Evolutionary conservation across 1,140 invertebrate species (phyloP), one percentile per base, ranked within the genome.

Genomic region (Tetramorium parvispinum): DNA sequence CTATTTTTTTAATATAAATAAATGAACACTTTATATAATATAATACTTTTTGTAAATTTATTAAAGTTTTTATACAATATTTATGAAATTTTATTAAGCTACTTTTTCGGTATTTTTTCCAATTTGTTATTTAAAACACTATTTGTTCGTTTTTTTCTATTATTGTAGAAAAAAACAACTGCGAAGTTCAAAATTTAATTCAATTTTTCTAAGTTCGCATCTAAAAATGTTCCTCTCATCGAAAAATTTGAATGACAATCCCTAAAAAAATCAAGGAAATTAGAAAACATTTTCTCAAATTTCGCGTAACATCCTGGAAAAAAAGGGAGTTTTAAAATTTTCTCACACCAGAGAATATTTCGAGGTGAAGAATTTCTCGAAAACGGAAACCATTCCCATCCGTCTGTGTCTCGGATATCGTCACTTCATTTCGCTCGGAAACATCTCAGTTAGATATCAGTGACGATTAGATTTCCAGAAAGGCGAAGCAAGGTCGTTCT

Each of bases 381-480:
- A 43, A 46, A 46, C 3, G 32, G 18, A 70, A 40, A 11, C 16
- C 3, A 18, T n/a, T 61, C 16, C 4, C 11, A 7, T 59, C 40
- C 16, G 3, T 32, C 24, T n/a, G 27, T 32, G 49, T 71, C 21
- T n/a, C 21, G 16, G 24, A 27, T 37, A 13, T 24, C 21, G 7
- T 59, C 55, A 4, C 10, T n/a, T 46, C 18, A 24, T 59, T 5
- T 59, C 18, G 11, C 32, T 32, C 37, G 2, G 40, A 11, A 78
- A 63, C 49, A 49, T 78, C 43, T 63, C 24, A 11, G 18, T 63
- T 49, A 24, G 55, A 57, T 18, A 49, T 55, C 49, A 16, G 10
- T 10, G 40, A 43, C 5, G 55, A 76, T 49, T 49, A 21, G 18
- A 65, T 78, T 63, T 32, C 43, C 27, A 32, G 68, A 83, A 61